Evolutionary conservation across 2,888 invertebrate species (phyloP), one percentile per base, ranked within the genome.

Genomic region (Tortrix viridana): DNA sequence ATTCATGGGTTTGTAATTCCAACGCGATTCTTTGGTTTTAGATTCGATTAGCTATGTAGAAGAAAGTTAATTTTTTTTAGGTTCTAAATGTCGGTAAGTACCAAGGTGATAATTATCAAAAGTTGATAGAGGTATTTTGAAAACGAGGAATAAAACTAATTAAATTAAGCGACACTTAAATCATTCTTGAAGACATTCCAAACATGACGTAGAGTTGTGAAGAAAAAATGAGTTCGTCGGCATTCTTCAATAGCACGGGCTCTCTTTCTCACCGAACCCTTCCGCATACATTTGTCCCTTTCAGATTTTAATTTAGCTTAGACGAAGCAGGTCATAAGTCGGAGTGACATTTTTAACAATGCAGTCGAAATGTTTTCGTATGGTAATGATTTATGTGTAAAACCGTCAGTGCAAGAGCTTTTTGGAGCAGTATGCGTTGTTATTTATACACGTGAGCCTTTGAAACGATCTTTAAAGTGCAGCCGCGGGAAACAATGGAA

Each of bases 331-430:
- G 88, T 88, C 89, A 86, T 89, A 90, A 92, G 89, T 88, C 80
- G 86, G 79, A 86, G 88, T 89, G 92, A 92, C 91, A 90, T 89
- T 90, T 89, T 88, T 84, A 91, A 92, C 91, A 92, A 91, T 86
- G 77, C 83, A 78, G 80, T 85, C 84, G 88, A 89, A 90, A 91
- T 90, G 91, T 92, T 92, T 91, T 91, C 88, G 87, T 90, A 88
- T 90, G 86, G 80, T 86, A 88, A 91, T 92, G 92, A 92, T 91
- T 91, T 92, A 92, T 91, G 91, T 85, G 82, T 85, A 78, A 87
- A 85, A 84, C 77, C 80, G 81, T 85, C 84, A 83, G 81, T 77
- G 80, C 71, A 72, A 80, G 78, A 71, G 78, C 75, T 81, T 88
- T 88, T 86, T 81, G 78, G 85, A 82, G 78, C 82, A 81, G 76